Evolutionary conservation across 1,140 invertebrate genomes (phyloP).

Genomic region (Plodia interpunctella): DNA sequence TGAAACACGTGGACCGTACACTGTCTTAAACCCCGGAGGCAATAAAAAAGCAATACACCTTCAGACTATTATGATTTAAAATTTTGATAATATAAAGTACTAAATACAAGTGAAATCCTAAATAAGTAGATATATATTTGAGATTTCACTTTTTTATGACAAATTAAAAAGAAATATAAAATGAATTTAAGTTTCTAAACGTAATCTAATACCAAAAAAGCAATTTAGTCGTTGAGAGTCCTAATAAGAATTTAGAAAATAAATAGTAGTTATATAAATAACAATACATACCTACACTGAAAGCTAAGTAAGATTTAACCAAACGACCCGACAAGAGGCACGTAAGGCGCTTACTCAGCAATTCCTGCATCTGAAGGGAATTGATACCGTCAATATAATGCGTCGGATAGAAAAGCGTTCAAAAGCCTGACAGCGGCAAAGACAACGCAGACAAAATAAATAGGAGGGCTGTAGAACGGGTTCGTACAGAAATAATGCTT

Average conservation of each 20-base stretch:
- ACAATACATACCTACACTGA: neutral
- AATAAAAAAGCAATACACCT: neutral
- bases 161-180: no score
- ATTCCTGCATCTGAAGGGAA: slow-evolving; percentile 50
- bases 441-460: slow-evolving; percentile 73
- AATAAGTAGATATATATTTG: no score
- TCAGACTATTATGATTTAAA: no score
- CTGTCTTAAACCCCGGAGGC: neutral
- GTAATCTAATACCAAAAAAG: no score
- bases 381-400: slow-evolving; percentile 67
- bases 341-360: slow-evolving; percentile 30
- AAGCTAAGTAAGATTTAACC: slow-evolving; percentile 11
- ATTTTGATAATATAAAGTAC: no score
- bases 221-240: no score
- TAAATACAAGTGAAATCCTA: no score
- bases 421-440: slow-evolving; percentile 66
- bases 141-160: no score
- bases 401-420: slow-evolving; percentile 63
- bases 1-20: neutral
- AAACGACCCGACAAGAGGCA: slow-evolving; percentile 8
- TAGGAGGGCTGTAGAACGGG: slow-evolving; percentile 44
- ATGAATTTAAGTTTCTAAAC: no score
- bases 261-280: no score
- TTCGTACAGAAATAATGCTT: neutral
- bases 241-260: no score